Conservation (phyloP, 1,140 invertebrate genomes). For the Aleiodes sp. region DNA sequence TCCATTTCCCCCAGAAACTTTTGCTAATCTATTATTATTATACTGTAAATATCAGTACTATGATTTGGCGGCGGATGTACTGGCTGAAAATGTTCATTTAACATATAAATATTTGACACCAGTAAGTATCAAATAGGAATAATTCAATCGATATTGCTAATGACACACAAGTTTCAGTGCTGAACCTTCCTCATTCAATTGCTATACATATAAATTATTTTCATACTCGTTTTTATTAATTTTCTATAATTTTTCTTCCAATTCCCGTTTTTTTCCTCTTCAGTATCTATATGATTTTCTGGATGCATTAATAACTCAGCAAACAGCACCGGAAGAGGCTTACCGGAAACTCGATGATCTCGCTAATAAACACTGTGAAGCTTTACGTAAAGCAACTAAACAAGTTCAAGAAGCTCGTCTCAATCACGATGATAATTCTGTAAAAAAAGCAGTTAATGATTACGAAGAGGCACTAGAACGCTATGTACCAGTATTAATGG, state of each 20-base stretch:
- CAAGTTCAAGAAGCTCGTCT: constrained; percentile 90
- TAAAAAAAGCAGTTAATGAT: constrained; percentile 90
- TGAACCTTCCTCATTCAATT: constrained; percentile 39
- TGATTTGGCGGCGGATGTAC: constrained; percentile 96
- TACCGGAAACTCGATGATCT: constrained; percentile 97
- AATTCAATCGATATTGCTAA: constrained; percentile 50
- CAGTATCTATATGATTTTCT: constrained; percentile 90
- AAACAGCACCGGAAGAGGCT: constrained; percentile 96
- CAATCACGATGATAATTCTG: constrained; percentile 87
- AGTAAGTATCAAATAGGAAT: constrained; percentile 66
- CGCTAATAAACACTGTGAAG: constrained; percentile 89
- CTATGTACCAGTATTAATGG: constrained; percentile 96
- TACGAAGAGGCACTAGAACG: constrained; percentile 92
- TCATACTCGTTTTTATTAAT: constrained; percentile 47
- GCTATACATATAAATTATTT: constrained; percentile 38
- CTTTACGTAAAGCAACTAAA: constrained; percentile 91
- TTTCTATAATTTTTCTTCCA: constrained; percentile 50
- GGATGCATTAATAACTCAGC: constrained; percentile 96
- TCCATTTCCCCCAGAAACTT: constrained; percentile 97
- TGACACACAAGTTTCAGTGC: constrained; percentile 54
- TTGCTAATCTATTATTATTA: constrained; percentile 93
- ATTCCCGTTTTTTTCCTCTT: constrained; percentile 47
- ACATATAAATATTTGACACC: constrained; percentile 96
- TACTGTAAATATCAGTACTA: constrained; percentile 99
- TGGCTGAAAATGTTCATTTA: constrained; percentile 97